Conservation (phyloP, 2,888 invertebrate species). For the Bimastos eiseni region DNA sequence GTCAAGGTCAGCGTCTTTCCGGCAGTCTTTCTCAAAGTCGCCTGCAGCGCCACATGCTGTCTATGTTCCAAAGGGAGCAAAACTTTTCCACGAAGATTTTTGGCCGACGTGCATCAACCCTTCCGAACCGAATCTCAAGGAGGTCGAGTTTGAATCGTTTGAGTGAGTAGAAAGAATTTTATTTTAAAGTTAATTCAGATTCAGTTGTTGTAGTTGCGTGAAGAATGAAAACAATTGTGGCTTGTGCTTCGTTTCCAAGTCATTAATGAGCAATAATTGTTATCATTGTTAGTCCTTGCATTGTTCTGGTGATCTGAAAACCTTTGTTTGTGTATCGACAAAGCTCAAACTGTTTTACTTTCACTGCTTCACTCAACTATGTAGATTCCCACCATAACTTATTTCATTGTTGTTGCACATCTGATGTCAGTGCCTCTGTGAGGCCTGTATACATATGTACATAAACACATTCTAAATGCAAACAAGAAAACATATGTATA, state of each 20-base stretch:
- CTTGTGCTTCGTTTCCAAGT: not conserved
- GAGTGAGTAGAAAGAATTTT: conserved; percentile 40
- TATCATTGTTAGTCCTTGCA: not conserved
- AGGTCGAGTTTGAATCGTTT: conserved; percentile 42
- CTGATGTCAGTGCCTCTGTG: not conserved
- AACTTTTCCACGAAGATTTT: conserved; percentile 43
- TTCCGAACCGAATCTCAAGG: conserved; percentile 39
- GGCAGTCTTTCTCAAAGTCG: conserved; percentile 30
- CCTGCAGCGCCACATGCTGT: conserved; percentile 25
- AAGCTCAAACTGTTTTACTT: not conserved
- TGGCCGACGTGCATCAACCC: conserved; percentile 43
- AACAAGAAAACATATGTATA: no score
- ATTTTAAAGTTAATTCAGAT: not conserved
- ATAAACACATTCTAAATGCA: not conserved
- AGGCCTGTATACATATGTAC: not conserved
- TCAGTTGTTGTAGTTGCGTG: not conserved
- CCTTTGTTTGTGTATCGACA: no score
- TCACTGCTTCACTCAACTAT: no score
- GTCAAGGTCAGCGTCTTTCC: conserved; percentile 42
- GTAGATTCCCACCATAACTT: no score
- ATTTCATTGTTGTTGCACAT: not conserved
- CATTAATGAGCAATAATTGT: not conserved
- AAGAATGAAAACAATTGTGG: not conserved
- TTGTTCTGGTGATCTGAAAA: not conserved
- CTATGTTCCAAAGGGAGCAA: conserved; percentile 28